These are phyloP conservation scores for Brachypodius melanocephalos DNA, from an alignment of 2,113 vertebrate species.

Conservation along the genomic window DNA sequence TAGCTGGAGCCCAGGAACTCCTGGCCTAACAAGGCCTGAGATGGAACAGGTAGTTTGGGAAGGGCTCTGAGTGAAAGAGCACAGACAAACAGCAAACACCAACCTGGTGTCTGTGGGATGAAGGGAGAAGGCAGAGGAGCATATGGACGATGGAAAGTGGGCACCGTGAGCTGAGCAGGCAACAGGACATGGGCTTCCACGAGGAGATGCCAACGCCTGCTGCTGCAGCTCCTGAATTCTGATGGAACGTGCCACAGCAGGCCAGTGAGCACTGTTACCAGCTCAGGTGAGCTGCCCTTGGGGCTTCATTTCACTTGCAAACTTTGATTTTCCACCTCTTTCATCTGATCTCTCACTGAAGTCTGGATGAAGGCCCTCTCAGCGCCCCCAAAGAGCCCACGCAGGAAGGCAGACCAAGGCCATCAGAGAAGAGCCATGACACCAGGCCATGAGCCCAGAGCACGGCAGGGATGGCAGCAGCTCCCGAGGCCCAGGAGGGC, in stretches of 20 bases:
- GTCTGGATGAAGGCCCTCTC: background rate
- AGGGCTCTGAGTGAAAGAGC: background rate
- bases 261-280: background rate
- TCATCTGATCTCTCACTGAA: background rate
- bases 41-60: background rate
- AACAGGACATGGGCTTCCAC: rapidly evolving
- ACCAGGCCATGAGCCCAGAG: rapidly evolving
- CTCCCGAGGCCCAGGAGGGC: background rate
- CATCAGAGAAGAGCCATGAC: rapidly evolving
- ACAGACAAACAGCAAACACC: background rate
- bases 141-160: rapidly evolving
- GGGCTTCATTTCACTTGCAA: background rate
- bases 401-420: background rate
- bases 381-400: rapidly evolving
- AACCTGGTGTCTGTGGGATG: rapidly evolving
- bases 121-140: background rate
- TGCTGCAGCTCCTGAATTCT: background rate
- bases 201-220: rapidly evolving
- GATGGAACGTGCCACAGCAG: background rate
- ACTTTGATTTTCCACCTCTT: background rate
- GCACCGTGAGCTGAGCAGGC: rapidly evolving
- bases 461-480: rapidly evolving
- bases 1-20: background rate
- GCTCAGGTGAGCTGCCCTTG: background rate
- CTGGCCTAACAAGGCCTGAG: background rate